phyloP scores from a whole-genome alignment of 2,797 vertebrate species.

The Micromesistius poutassou region DNA sequence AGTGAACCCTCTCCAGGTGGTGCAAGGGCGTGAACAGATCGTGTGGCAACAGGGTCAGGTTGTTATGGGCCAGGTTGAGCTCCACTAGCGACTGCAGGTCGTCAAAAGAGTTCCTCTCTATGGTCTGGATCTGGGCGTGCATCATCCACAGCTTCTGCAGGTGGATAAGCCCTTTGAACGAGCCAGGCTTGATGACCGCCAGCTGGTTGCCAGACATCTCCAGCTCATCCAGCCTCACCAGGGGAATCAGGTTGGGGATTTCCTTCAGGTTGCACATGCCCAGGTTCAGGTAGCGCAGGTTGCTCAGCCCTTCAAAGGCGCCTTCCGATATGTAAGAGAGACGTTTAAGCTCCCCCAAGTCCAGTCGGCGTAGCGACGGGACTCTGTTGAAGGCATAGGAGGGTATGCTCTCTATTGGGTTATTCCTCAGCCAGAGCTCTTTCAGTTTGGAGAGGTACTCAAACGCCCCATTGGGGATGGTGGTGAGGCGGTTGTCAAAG shows the following conservation, averaged over 20 bases:
- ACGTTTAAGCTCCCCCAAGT: conserved; percentile 95
- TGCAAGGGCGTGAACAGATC: conserved; percentile 97
- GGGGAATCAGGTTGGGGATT: conserved; percentile 96
- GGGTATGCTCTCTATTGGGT: conserved; percentile 98
- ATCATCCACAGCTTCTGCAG: conserved; percentile 99
- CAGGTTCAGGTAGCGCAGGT: conserved; percentile 98
- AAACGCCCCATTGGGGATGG: conserved; percentile 98
- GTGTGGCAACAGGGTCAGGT: conserved; percentile 95
- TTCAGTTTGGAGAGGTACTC: conserved; percentile 99
- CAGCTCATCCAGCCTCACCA: conserved; percentile 94
- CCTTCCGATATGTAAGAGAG: conserved; percentile 99
- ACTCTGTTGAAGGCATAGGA: conserved; percentile 99
- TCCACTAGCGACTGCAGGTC: conserved; percentile 98
- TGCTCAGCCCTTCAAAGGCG: conserved; percentile 98
- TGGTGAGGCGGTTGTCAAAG: conserved; percentile 98
- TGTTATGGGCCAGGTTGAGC: conserved; percentile 98
- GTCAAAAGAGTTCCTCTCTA: conserved; percentile 98
- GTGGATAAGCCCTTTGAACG: conserved; percentile 97
- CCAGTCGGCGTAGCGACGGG: conserved; percentile 91
- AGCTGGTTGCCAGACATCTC: conserved; percentile 99
- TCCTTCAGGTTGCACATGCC: conserved; percentile 99
- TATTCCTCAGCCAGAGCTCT: conserved; percentile 98
- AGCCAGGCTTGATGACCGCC: conserved; percentile 89
- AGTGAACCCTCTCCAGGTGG: conserved; percentile 93
- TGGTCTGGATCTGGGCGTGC: conserved; percentile 98